Conservation (phyloP, 2,888 invertebrate genomes). For the Calameuta pallipes region DNA sequence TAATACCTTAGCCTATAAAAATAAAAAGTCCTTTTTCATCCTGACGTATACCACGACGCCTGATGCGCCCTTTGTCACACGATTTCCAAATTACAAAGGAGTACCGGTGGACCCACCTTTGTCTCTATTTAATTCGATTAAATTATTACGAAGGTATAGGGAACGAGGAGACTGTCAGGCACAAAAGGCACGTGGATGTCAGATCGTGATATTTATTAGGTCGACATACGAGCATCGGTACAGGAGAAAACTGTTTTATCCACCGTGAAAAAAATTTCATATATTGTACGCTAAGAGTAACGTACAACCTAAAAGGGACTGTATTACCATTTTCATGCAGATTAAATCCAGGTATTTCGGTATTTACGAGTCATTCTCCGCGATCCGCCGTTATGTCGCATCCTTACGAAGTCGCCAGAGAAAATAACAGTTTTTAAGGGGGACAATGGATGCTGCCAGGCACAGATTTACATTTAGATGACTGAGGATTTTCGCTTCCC, state of each 20-base stretch:
- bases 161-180: not conserved
- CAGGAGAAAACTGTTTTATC: not conserved
- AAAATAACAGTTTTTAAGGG: conserved; percentile 11
- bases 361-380: not conserved
- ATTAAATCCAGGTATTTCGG: not conserved
- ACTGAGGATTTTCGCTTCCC: not conserved
- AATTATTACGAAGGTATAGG: not conserved
- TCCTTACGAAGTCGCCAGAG: not conserved
- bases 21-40: not conserved
- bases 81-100: not conserved
- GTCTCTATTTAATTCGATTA: not conserved
- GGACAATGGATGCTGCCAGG: not conserved
- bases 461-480: conserved; percentile 15
- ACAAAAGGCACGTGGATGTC: not conserved
- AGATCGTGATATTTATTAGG: not conserved
- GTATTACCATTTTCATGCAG: not conserved
- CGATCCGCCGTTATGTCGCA: not conserved
- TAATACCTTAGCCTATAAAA: not conserved
- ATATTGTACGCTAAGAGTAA: not conserved
- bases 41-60: not conserved
- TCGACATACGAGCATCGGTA: not conserved
- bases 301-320: not conserved
- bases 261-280: not conserved
- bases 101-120: not conserved
- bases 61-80: not conserved